These are phyloP conservation scores for Eulemur rubriventer DNA, from an alignment of 2,797 vertebrate genomes.

Conservation along the genomic window DNA sequence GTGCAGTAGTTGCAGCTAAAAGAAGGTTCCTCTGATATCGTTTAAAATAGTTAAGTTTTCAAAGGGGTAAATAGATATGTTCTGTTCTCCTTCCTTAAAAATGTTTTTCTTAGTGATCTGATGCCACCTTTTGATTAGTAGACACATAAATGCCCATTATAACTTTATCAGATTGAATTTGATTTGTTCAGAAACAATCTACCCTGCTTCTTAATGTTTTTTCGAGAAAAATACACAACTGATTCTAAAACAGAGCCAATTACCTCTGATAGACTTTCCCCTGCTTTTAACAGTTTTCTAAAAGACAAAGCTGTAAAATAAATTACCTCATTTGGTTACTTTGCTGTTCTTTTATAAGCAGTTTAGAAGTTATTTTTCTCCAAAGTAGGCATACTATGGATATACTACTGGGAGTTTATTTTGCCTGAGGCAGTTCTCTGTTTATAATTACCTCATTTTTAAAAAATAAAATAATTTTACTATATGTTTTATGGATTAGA, in stretches of 20 bases:
- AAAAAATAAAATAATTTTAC: constrained; percentile 6
- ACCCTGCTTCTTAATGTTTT: neutral
- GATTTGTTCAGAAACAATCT: constrained; percentile 44
- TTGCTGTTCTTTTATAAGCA: constrained; percentile 26
- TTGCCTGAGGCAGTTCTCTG: neutral
- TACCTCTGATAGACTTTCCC: constrained; percentile 42
- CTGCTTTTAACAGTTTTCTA: constrained; percentile 34
- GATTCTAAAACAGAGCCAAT: constrained; percentile 40
- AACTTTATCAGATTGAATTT: constrained; percentile 51
- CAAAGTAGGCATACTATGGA: neutral
- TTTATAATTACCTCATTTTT: neutral
- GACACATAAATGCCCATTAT: neutral
- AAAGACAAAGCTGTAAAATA: constrained; percentile 54
- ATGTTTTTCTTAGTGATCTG: neutral
- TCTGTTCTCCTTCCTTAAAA: neutral
- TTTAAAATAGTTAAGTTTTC: neutral
- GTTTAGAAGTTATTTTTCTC: constrained; percentile 42
- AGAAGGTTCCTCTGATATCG: neutral
- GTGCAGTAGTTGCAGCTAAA: neutral
- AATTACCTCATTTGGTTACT: constrained; percentile 57
- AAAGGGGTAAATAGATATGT: neutral
- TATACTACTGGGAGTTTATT: neutral
- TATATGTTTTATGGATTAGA: neutral
- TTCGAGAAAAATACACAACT: neutral
- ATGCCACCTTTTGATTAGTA: neutral